A percentile compares a stretch with the other conserved stretches of the same genome.
phyloP scores from a whole-genome alignment of 2,113 vertebrate species.

The Oryzias celebensis region DNA sequence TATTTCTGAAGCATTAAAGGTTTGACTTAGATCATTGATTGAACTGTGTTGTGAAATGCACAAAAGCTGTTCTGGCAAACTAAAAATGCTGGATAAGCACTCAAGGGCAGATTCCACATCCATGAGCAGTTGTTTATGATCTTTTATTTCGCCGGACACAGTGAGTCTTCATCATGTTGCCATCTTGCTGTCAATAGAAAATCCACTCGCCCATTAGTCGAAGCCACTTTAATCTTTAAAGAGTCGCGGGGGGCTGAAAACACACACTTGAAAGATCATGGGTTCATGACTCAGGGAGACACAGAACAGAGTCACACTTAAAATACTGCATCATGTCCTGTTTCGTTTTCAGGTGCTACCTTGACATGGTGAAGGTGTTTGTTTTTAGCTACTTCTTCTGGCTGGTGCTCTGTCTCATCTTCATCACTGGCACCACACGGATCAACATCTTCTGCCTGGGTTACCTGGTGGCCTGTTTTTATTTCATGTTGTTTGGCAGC shows the following conservation, averaged over 20 bases:
- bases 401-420: constrained; percentile 82
- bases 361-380: constrained; percentile 79
- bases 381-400: constrained; percentile 81
- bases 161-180: not conserved
- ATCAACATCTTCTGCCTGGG: constrained; percentile 78
- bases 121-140: constrained; percentile 11
- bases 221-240: not conserved
- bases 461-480: constrained; percentile 80
- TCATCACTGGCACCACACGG: constrained; percentile 77
- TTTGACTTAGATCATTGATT: constrained; percentile 33
- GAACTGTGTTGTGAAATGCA: constrained; percentile 26
- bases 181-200: not conserved
- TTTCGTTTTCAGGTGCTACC: constrained; percentile 67
- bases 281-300: not conserved
- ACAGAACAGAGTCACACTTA: not conserved
- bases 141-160: not conserved
- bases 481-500: constrained; percentile 79
- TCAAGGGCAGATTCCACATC: constrained; percentile 15
- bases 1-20: constrained; percentile 40
- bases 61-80: constrained; percentile 50
- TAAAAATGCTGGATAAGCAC: constrained; percentile 45
- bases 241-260: not conserved
- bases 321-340: not conserved
- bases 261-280: not conserved
- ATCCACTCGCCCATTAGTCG: not conserved